Evolutionary conservation across 2,888 invertebrate species (phyloP).

Genomic region (Meiosimyza decipiens): DNA sequence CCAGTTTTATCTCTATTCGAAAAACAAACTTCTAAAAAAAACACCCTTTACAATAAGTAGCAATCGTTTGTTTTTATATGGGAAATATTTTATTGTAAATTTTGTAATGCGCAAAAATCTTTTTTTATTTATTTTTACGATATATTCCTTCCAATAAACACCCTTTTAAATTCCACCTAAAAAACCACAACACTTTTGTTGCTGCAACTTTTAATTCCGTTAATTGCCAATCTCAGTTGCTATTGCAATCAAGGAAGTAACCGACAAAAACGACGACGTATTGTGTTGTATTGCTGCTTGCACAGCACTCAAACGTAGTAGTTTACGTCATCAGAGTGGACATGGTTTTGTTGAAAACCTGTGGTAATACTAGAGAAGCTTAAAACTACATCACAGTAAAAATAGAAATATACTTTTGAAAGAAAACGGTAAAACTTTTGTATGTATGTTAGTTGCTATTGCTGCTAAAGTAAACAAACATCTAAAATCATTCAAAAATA

Average conservation of each 20-base stretch:
- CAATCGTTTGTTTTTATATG: too few relatives aligned
- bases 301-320: conserved; percentile 57
- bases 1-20: too few relatives aligned
- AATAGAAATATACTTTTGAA: neutral
- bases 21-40: too few relatives aligned
- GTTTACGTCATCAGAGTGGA: too few relatives aligned
- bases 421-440: too few relatives aligned
- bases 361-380: neutral
- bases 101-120: conserved; percentile 44
- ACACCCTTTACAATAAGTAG: too few relatives aligned
- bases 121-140: neutral
- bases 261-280: conserved; percentile 47
- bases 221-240: conserved; percentile 66
- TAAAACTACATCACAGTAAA: neutral
- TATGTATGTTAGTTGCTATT: too few relatives aligned
- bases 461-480: too few relatives aligned
- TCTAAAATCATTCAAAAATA: too few relatives aligned
- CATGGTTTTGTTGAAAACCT: too few relatives aligned
- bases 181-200: conserved; percentile 41
- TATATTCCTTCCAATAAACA: conserved; percentile 45
- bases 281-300: conserved; percentile 58
- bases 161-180: neutral
- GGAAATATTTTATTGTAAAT: too few relatives aligned
- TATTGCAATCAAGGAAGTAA: conserved; percentile 51
- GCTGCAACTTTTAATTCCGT: conserved; percentile 65